phyloP scores from a whole-genome alignment of 2,113 vertebrate genomes.

The Caranx ignobilis region DNA sequence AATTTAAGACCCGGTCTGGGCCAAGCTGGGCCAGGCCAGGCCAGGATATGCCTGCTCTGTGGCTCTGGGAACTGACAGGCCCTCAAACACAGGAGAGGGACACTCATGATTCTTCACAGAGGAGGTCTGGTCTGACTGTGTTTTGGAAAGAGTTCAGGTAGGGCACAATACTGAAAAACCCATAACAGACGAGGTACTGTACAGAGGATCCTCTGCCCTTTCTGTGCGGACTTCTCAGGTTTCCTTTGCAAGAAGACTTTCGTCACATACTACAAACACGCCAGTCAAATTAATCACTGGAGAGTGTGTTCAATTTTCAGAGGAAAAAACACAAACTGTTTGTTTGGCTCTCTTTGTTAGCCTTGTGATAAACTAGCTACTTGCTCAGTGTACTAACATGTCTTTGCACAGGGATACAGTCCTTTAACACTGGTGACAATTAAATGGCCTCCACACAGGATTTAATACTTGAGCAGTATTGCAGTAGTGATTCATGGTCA shows the following conservation, averaged over 20 bases:
- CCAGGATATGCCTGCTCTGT: conserved; percentile 53
- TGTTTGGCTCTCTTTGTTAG: neutral
- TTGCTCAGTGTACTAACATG: neutral
- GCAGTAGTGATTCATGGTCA: neutral
- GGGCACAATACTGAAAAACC: conserved; percentile 27
- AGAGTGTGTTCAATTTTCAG: neutral
- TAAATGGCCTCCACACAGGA: neutral
- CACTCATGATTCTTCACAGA: conserved; percentile 34
- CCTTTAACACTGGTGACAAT: neutral
- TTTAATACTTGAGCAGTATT: neutral
- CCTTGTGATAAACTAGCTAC: conserved; percentile 7
- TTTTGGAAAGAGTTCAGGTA: conserved; percentile 31
- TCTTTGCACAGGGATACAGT: neutral
- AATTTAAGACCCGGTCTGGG: conserved; percentile 72
- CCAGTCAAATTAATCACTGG: conserved; percentile 17
- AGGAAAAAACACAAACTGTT: conserved; percentile 5
- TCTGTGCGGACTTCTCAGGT: neutral
- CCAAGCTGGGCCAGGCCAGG: conserved; percentile 49
- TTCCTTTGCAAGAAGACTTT: conserved; percentile 10
- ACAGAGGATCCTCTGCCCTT: conserved; percentile 22
- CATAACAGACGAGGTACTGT: neutral
- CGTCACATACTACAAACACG: neutral
- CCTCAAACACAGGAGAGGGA: conserved; percentile 14
- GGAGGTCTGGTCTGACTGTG: conserved; percentile 39
- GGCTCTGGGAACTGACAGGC: conserved; percentile 27